Conservation (phyloP, 2,797 vertebrate genomes). For the Pseudomugil tenellus region DNA sequence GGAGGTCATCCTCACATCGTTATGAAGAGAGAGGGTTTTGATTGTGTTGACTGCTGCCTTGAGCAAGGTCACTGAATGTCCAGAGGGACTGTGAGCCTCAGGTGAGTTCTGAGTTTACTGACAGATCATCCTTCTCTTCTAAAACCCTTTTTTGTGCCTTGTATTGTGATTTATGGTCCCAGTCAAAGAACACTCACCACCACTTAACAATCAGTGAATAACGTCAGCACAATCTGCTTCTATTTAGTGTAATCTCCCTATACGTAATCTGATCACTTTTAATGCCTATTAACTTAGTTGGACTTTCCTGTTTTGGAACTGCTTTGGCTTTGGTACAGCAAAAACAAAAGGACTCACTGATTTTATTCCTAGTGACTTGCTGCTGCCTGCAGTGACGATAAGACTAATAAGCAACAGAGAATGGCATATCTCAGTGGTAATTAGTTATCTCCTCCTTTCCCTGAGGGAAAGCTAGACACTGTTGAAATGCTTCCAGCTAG, state of each 20-base stretch:
- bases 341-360: slow-evolving; percentile 29
- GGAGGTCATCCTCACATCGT: slow-evolving; percentile 55
- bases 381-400: slow-evolving; percentile 68
- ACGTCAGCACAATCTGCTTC: slow-evolving; percentile 44
- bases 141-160: slow-evolving; percentile 21
- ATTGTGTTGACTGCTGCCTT: slow-evolving; percentile 48
- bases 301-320: slow-evolving; percentile 21
- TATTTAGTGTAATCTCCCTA: slow-evolving; percentile 40
- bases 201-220: slow-evolving; percentile 58
- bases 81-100: slow-evolving; percentile 22
- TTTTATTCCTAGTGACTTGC: slow-evolving; percentile 51
- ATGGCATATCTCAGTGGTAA: slow-evolving; percentile 62
- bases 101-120: slow-evolving; percentile 23
- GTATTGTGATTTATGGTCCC: slow-evolving; percentile 69
- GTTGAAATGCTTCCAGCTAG: slow-evolving; percentile 71
- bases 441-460: slow-evolving; percentile 68
- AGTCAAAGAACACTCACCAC: slow-evolving; percentile 71
- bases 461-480: slow-evolving; percentile 47
- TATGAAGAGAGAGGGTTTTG: slow-evolving; percentile 55
- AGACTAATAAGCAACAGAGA: slow-evolving; percentile 68
- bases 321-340: slow-evolving; percentile 16
- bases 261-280: slow-evolving; percentile 58
- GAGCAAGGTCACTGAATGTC: slow-evolving; percentile 38
- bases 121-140: slow-evolving; percentile 7
- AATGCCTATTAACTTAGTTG: slow-evolving; percentile 51